phyloP scores from a whole-genome alignment of 1,140 invertebrate genomes.

The Drosophila suzukii region DNA sequence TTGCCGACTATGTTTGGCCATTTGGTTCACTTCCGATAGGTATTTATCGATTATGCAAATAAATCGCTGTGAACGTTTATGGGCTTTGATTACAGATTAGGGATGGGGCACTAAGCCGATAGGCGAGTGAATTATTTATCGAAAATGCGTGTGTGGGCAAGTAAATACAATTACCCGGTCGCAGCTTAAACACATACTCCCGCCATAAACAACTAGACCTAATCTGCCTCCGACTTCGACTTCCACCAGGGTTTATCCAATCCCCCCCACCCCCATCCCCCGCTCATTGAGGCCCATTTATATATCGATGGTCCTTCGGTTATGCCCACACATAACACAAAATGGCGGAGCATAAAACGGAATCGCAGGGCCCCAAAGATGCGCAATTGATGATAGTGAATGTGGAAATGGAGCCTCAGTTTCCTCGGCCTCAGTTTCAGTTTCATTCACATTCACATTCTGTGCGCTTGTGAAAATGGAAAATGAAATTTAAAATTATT shows the following conservation, averaged over 20 bases:
- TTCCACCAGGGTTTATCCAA: not conserved
- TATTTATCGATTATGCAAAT: constrained; percentile 32
- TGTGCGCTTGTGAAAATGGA: constrained; percentile 62
- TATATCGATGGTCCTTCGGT: constrained; percentile 34
- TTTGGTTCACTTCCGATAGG: constrained; percentile 6
- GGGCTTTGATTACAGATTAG: constrained; percentile 5
- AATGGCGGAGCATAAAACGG: constrained; percentile 69
- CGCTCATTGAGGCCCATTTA: constrained; percentile 9
- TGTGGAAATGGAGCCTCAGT: constrained; percentile 12
- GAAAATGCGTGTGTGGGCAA: constrained; percentile 38
- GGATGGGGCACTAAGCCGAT: constrained; percentile 32
- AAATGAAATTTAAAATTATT: constrained; percentile 83
- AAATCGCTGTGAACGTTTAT: constrained; percentile 11
- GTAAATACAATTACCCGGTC: constrained; percentile 48
- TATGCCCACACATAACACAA: constrained; percentile 62
- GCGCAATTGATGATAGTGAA: constrained; percentile 79
- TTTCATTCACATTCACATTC: not conserved
- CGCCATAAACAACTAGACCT: constrained; percentile 47
- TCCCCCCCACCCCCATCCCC: not conserved
- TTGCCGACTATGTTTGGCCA: not conserved
- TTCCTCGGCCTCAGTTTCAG: not conserved
- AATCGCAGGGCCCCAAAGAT: constrained; percentile 57
- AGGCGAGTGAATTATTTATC: constrained; percentile 49
- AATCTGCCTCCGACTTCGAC: constrained; percentile 30
- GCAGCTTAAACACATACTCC: constrained; percentile 18